phyloP scores from a whole-genome alignment of 2,113 vertebrate genomes.

The Indri indri region DNA sequence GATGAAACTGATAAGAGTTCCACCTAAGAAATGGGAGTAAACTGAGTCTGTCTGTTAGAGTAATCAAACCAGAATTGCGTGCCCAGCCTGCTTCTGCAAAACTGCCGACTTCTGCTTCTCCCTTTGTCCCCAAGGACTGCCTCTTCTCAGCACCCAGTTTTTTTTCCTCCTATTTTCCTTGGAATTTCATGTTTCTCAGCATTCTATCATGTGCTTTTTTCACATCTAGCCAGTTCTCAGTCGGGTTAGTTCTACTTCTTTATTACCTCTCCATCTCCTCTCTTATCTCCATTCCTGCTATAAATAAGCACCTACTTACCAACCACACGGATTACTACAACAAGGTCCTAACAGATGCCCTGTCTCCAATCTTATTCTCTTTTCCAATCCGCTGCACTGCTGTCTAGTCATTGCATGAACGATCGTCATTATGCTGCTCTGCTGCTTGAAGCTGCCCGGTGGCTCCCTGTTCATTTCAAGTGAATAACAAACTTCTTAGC shows the following conservation, averaged over 20 bases:
- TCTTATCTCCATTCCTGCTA: background rate
- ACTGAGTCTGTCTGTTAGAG: background rate
- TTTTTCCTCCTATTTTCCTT: background rate
- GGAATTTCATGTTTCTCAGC: background rate
- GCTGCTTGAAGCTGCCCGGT: background rate
- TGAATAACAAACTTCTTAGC: background rate
- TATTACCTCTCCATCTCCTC: background rate
- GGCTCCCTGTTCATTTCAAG: background rate
- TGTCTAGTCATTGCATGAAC: background rate
- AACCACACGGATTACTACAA: background rate
- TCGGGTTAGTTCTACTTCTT: background rate
- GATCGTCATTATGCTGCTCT: background rate
- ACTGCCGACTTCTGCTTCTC: too few relatives aligned
- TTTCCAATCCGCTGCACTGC: background rate
- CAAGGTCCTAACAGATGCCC: background rate
- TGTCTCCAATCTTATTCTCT: accelerated
- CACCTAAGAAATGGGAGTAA: background rate
- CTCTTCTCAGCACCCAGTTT: background rate
- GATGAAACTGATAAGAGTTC: too few relatives aligned
- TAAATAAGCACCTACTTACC: background rate
- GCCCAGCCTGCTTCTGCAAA: background rate
- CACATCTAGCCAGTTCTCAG: background rate
- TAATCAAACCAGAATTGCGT: background rate
- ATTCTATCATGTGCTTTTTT: background rate
- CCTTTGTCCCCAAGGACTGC: background rate